These are phyloP conservation scores for Acrocephalus arundinaceus DNA, from an alignment of 2,113 vertebrate species.

Conservation along the genomic window DNA sequence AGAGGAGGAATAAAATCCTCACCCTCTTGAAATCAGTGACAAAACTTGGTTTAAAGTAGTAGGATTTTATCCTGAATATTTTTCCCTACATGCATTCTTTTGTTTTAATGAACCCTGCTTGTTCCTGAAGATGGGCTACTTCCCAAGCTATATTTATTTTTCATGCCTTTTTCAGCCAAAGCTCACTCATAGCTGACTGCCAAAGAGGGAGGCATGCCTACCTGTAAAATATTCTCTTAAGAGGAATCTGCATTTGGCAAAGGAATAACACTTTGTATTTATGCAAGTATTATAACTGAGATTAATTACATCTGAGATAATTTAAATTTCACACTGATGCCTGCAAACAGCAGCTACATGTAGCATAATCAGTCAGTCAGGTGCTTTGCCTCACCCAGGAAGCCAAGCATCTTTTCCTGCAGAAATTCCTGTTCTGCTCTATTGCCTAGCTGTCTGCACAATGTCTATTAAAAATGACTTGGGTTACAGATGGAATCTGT, in stretches of 20 bases:
- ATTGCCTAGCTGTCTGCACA: not conserved
- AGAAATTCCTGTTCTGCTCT: constrained; percentile 1
- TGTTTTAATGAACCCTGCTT: not conserved
- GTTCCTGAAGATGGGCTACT: not conserved
- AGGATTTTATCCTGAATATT: not conserved
- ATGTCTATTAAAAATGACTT: not conserved
- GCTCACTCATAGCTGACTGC: not conserved
- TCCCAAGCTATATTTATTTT: not conserved
- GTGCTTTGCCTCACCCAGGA: not conserved
- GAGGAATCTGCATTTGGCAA: not conserved
- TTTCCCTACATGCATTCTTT: not conserved
- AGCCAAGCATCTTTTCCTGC: not conserved
- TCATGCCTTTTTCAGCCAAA: not conserved
- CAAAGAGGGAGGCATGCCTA: not conserved
- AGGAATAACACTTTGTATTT: not conserved
- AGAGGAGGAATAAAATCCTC: not conserved
- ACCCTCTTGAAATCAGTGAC: not conserved
- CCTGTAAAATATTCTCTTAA: not conserved
- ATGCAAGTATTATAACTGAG: not conserved
- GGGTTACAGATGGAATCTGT: not conserved
- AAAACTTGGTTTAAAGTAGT: not conserved
- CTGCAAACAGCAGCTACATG: not conserved
- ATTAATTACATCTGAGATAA: not conserved
- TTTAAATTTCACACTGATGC: not conserved
- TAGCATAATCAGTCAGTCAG: not conserved